Evolutionary conservation across 2,888 invertebrate species (phyloP), one percentile per base, ranked within the genome.

Genomic region (Anoplius nigerrimus): DNA sequence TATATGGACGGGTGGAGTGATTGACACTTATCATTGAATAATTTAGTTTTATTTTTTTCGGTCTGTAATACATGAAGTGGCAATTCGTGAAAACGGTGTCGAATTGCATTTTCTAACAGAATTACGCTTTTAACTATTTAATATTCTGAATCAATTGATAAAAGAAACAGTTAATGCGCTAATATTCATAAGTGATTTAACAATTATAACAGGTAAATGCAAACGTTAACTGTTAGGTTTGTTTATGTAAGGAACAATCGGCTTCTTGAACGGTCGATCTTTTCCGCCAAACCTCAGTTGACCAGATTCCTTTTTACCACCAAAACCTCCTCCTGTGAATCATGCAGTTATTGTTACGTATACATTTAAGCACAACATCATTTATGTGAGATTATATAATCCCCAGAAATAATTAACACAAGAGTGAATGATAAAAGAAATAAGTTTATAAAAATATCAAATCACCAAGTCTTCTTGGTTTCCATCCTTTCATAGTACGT

Each of bases 201-300:
- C n/a, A n/a, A n/a, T n/a, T 6, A 5, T 11, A 8, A 34, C 6
- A 34, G 11, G 8, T 11, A 34, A 34, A 34, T 6, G 11, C 1
- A 34, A 34, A 34, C 13, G 16, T 22, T 60, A 60, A 52, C 52
- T 57, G 22, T 52, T 56, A 0, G 62, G 34, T 16, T 62, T 77
- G 48, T 70, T 60, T 54, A 82, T 68, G 63, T 72, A 76, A 2
- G 84, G 79, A 64, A 88, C 80, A 52, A 92, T 92, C 1, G 94
- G 94, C 86, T 91, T 92, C 78, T 90, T 92, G 84, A 95, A 97
- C 0, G 95, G 95, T 79, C 95, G 90, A 62, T 94, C 94, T 78
- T 92, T 91, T 54, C 97, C 94, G 0, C 97, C 97, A 90, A 97
- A 97, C 69, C 97, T 89, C 51, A 97, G 90, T 85, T 97, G 97